Evolutionary conservation across 2,797 vertebrate species (phyloP), one percentile per base, ranked within the genome.

Genomic region (Pachyuromys duprasi): DNA sequence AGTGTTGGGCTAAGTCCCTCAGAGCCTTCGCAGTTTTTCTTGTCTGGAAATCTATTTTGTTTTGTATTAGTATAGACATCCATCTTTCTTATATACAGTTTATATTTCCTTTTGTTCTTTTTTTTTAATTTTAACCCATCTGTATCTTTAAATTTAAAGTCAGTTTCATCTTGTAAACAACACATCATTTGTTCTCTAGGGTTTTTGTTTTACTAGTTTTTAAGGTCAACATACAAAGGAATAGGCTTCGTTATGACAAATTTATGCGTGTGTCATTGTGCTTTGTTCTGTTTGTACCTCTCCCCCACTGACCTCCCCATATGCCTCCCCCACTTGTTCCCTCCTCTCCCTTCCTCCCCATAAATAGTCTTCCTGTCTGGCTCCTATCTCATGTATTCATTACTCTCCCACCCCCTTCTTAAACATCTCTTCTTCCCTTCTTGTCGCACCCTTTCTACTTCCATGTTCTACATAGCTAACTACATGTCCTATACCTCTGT

Each of bases 21-120:
- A 24, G 67, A 74, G 28, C 28, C 20, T 92, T 45, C 2, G 55
- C 65, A 86, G 26, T 86, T 89, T 81, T 79, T 86, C 45, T 92
- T 82, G 45, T 36, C 14, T 20, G 74, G 39, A 94, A 83, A 13
- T 89, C 39, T 72, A 90, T 42, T 88, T 90, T 78, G 36, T 57
- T 91, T 78, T 39, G 60, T 74, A 82, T 89, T 91, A 91, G 74
- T n/a, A 83, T 69, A 96, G 57, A 14, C 55, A 67, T 53, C 69
- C 26, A 89, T 8, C 33, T 90, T 84, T 80, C 36, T 95, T 49
- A 42, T 83, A 78, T 42, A 90, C 87, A 22, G 57, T 75, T 2
- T 69, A 62, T 31, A 36, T 95, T 86, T 55, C 57, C 45, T 39
- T 20, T 57, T 60, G 8, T 26, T 14, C 36, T 60, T 60, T 7